These are phyloP conservation scores for Hyles vespertilio DNA, from an alignment of 1,140 invertebrate species.

Conservation along the genomic window DNA sequence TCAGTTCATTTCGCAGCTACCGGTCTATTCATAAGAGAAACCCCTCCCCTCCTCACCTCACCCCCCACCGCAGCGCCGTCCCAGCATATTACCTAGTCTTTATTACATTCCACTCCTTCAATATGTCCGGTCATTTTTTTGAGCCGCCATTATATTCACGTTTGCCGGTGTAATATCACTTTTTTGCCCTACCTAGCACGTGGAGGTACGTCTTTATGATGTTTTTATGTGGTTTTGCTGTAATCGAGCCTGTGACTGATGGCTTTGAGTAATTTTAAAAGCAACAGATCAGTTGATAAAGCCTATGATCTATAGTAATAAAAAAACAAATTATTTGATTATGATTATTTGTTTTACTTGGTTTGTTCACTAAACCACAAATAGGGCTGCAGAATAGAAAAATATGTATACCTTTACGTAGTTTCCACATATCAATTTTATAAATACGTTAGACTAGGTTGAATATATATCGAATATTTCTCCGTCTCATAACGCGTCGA, in stretches of 20 bases:
- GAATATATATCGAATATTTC: too few species aligned
- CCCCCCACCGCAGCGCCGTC: neutral
- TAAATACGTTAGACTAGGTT: too few species aligned
- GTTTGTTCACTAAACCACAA: too few species aligned
- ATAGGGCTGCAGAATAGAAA: too few species aligned
- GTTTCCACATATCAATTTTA: too few species aligned
- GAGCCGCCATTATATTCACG: slow-evolving; percentile 21
- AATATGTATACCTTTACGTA: neutral
- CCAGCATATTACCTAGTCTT: slow-evolving; percentile 31
- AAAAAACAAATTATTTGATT: too few species aligned
- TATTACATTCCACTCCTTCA: slow-evolving; percentile 40
- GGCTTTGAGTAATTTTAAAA: too few species aligned
- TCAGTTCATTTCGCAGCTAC: slow-evolving; percentile 13
- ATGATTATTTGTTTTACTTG: too few species aligned
- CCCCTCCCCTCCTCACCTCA: slow-evolving; percentile 7
- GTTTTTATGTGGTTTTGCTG: neutral
- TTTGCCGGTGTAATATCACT: slow-evolving; percentile 26
- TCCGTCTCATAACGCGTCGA: too few species aligned
- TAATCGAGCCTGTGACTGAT: too few species aligned
- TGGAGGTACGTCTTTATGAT: neutral
- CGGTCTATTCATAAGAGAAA: slow-evolving; percentile 24
- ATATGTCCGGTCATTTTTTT: slow-evolving; percentile 32
- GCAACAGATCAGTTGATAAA: too few species aligned
- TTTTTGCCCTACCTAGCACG: slow-evolving; percentile 11
- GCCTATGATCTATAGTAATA: too few species aligned